phyloP scores from a whole-genome alignment of 2,113 vertebrate species.

The Campylorhamphus procurvoides region DNA sequence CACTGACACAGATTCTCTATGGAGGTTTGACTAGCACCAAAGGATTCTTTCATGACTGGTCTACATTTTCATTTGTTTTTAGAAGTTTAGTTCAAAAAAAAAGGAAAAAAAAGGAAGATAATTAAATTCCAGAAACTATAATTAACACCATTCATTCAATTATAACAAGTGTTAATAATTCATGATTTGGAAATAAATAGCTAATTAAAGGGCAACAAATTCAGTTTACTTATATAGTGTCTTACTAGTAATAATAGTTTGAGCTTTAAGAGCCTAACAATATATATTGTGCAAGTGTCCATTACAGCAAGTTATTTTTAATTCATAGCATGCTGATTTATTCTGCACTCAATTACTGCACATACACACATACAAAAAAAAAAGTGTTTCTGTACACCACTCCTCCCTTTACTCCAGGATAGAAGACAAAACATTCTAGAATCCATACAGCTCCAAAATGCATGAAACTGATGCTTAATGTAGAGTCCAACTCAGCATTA shows the following conservation, averaged over 20 bases:
- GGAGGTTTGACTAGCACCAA: not conserved
- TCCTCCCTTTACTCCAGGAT: not conserved
- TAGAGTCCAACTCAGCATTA: not conserved
- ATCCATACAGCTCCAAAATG: not conserved
- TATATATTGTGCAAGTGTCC: slow-evolving; percentile 28
- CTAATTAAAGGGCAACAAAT: slow-evolving; percentile 22
- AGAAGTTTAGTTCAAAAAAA: not conserved
- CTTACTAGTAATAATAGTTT: not conserved
- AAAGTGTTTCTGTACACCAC: not conserved
- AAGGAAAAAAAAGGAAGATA: not conserved
- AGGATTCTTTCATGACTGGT: not conserved
- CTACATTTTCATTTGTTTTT: not conserved
- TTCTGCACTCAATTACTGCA: slow-evolving; percentile 9
- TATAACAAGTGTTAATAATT: slow-evolving; percentile 18
- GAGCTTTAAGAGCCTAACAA: slow-evolving; percentile 37
- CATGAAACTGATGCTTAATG: not conserved
- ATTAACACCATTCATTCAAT: not conserved
- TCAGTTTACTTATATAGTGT: not conserved
- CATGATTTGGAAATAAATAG: slow-evolving; percentile 10
- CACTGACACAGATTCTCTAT: slow-evolving; percentile 31
- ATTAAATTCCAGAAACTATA: not conserved
- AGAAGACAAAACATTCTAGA: not conserved
- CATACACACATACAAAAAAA: not conserved
- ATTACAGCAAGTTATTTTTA: slow-evolving; percentile 40
- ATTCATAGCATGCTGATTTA: not conserved